These are phyloP conservation scores for Bellardia bayeri DNA, from an alignment of 2,888 invertebrate species.

Conservation along the genomic window DNA sequence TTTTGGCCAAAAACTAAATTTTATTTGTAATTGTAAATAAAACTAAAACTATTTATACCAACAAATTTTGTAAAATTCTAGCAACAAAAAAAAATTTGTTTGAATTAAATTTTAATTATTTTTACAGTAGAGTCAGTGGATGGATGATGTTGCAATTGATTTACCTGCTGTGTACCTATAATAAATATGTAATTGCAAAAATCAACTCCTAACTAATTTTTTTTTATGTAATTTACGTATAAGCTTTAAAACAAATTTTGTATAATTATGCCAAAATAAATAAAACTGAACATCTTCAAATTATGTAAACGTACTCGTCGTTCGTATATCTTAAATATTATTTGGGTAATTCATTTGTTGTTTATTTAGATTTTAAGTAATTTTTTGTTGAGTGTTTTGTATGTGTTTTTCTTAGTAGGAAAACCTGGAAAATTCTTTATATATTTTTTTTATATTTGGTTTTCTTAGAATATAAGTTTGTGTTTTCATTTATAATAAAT, in stretches of 20 bases:
- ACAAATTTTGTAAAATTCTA: neutral
- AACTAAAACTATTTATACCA: neutral
- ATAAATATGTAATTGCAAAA: constrained; percentile 16
- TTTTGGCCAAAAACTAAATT: constrained; percentile 7
- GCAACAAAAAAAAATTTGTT: constrained; percentile 1
- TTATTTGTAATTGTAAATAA: constrained; percentile 4
- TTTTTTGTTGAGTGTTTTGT: constrained; percentile 60
- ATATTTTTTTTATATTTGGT: neutral
- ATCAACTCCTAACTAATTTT: constrained; percentile 6
- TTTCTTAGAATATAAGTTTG: constrained; percentile 67
- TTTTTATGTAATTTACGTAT: constrained; percentile 62
- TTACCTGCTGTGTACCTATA: constrained; percentile 67
- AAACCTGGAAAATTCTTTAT: constrained; percentile 6
- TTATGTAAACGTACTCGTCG: constrained; percentile 5
- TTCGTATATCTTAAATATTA: constrained; percentile 1
- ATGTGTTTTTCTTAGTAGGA: constrained; percentile 12
- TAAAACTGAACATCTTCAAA: neutral
- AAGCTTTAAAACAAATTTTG: constrained; percentile 75
- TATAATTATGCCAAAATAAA: constrained; percentile 53
- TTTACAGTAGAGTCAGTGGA: constrained; percentile 23
- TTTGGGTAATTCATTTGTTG: neutral
- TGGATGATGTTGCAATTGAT: constrained; percentile 47
- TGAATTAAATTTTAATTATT: constrained; percentile 7
- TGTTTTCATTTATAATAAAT: constrained; percentile 44
- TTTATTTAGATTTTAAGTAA: constrained; percentile 19